These are phyloP conservation scores for Myodes glareolus DNA, from an alignment of 2,113 vertebrate species.

Conservation along the genomic window DNA sequence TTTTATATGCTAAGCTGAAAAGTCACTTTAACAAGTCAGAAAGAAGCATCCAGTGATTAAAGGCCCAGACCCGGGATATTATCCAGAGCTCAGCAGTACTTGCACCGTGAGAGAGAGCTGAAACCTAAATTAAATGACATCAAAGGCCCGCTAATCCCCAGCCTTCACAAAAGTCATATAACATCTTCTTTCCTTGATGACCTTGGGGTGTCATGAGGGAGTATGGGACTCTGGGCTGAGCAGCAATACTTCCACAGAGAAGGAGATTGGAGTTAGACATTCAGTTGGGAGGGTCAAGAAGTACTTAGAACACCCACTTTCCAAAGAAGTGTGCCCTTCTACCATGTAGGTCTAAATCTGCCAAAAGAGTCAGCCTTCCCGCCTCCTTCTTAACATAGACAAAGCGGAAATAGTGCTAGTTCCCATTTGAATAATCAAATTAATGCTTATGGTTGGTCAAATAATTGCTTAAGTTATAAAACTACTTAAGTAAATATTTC, in stretches of 20 bases:
- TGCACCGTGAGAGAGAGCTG: background rate
- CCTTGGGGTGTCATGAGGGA: background rate
- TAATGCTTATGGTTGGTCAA: background rate
- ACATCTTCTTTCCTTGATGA: background rate
- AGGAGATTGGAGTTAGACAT: background rate
- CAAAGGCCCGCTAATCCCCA: constrained; percentile 32
- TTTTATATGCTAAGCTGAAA: constrained; percentile 65
- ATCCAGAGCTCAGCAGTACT: background rate
- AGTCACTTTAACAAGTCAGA: constrained; percentile 64
- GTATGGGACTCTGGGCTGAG: background rate
- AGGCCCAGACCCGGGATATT: background rate
- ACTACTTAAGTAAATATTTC: background rate
- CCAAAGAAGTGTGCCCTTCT: background rate
- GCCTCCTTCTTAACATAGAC: background rate
- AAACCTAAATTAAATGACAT: constrained; percentile 39
- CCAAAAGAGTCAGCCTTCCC: background rate
- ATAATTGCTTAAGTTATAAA: background rate
- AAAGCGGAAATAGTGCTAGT: background rate
- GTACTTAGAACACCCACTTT: background rate
- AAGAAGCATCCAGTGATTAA: constrained; percentile 23
- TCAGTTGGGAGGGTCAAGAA: background rate
- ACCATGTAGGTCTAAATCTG: background rate
- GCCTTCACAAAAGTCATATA: constrained; percentile 26
- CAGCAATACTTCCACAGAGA: constrained; percentile 18
- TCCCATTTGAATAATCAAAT: background rate